A percentile compares a stretch with the other conserved stretches of the same genome.
Evolutionary conservation across 2,888 invertebrate species (phyloP).

Genomic region (Stomorhina lunata): DNA sequence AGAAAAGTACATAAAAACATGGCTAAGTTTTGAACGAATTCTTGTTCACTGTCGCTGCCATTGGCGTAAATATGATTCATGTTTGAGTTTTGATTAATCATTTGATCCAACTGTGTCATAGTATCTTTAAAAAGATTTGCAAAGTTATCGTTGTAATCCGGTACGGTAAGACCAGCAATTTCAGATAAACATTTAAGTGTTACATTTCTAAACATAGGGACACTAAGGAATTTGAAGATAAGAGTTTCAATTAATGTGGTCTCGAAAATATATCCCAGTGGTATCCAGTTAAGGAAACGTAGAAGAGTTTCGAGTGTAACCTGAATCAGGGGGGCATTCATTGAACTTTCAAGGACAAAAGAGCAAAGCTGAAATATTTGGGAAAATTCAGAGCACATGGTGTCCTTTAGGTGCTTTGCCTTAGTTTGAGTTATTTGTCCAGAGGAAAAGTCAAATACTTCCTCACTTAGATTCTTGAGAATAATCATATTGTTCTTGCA

Average conservation of each 20-base stretch:
- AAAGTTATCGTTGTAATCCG: conserved; percentile 96
- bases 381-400: conserved; percentile 99
- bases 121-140: conserved; percentile 93
- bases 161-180: conserved; percentile 94
- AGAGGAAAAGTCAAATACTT: conserved; percentile 99
- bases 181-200: conserved; percentile 99
- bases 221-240: conserved; percentile 97
- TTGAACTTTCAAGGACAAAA: conserved; percentile 98
- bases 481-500: conserved; percentile 99
- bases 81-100: conserved; percentile 94
- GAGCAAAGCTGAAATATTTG: conserved; percentile 99
- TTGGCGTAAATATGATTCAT: conserved; percentile 96
- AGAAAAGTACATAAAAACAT: conserved; percentile 98
- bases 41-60: conserved; percentile 98
- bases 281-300: conserved; percentile 99
- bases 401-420: conserved; percentile 99
- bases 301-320: conserved; percentile 97
- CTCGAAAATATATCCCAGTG: conserved; percentile 99
- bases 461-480: conserved; percentile 97
- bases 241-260: conserved; percentile 97
- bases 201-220: conserved; percentile 98
- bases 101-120: conserved; percentile 94
- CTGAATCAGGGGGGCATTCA: conserved; percentile 97
- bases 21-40: conserved; percentile 98
- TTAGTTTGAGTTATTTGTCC: conserved; percentile 99